Evolutionary conservation across 2,888 invertebrate species (phyloP), one percentile per base, ranked within the genome.

Genomic region (Hyposoter didymator): DNA sequence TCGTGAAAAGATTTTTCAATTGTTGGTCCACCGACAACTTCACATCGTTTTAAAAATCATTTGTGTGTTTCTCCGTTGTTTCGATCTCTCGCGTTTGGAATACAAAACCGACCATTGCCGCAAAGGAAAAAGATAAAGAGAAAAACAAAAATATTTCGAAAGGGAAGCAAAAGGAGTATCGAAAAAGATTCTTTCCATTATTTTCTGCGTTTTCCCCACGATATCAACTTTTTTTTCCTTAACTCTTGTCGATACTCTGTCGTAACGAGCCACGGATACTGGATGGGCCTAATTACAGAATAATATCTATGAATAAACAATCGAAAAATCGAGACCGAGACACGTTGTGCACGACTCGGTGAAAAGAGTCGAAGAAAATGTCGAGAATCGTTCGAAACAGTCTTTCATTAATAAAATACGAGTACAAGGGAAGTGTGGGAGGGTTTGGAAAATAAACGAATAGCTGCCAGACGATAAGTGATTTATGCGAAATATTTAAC

Each of bases 391-490:
- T 73, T 66, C 45, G 28, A 39, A 64, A 72, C 49, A 73, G 93
- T 93, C 93, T 93, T 93, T 93, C 93, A 93, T 92, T 93, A 92
- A 91, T 90, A 90, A 84, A 82, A 82, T 81, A 86, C 87, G 89
- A 92, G 91, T 92, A 91, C 90, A 90, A 90, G 90, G 89, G 87
- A 74, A 64, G 86, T 75, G 73, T 75, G 73, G 80, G 49, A 43
- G 75, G 74, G 67, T 12, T 78, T 73, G 19, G 45, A 55, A 78
- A 74, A 47, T 66, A 35, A 62, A 43, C 62, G 73, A 76, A 82
- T 35, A 78, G 79, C 85, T 85, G 85, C 82, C 85, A 76, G 76
- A 73, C 45, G 76, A 73, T 35, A 79, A 66, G 35, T 49, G 39
- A 28, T 12, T 28, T 22, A 22, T 55, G 59, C 14, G 28, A 74